Evolutionary conservation across 2,888 invertebrate species (phyloP), one percentile per base, ranked within the genome.

Genomic region (Pedicia rivosa): DNA sequence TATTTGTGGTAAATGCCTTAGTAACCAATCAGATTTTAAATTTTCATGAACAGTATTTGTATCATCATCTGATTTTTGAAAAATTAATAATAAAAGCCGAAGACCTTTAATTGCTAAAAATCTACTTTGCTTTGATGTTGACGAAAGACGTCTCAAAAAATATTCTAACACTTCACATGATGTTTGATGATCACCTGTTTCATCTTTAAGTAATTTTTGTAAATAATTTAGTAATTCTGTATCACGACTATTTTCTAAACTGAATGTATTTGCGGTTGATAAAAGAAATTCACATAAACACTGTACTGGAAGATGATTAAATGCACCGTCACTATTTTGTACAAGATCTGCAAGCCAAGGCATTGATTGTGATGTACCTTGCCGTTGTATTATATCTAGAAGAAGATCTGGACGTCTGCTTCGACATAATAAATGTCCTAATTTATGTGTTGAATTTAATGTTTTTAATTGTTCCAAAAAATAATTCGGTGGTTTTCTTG

Each of bases 341-440:
- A 95, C 86, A 41, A 95, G 66, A 56, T 92, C 90, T 7, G 91
- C 90, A 42, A 95, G 65, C 95, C 95, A 95, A 4, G 94, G 92
- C 90, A 94, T 91, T 27, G 92, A 88, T 46, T 90, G 83, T 1
- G 86, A 78, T 7, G 90, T 79, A 45, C 86, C 84, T 55, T 83
- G 82, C 15, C 90, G 63, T 49, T 91, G 84, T 56, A 95, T 92
- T 42, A 95, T 83, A 52, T 91, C 87, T 44, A 94, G 63, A 20
- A 97, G 67, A 50, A 95, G 78, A 55, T 95, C 94, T 0, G 94
- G 94, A 55, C 83, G 79, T 8, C 95, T 70, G 39, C 81, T 82
- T 3, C 80, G 69, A 54, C 94, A 95, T 45, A 95, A 66, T 51
- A 90, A 66, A 59, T 90, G 84, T 4, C 94, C 92, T 39, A 95